Conservation (phyloP, 1,140 invertebrate genomes). For the Euschistus heros region DNA sequence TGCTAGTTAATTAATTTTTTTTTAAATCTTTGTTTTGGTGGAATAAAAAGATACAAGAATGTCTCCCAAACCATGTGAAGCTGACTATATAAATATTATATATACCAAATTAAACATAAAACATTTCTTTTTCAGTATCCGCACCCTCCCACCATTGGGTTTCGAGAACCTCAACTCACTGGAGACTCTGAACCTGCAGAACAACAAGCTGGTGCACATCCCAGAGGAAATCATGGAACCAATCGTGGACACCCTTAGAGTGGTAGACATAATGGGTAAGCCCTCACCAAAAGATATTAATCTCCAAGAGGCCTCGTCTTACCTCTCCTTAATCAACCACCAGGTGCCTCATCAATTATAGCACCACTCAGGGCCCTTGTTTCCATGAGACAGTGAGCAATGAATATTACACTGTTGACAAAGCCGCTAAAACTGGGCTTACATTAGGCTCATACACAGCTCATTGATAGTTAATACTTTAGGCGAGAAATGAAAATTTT, state of each 20-base stretch:
- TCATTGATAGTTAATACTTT: neutral
- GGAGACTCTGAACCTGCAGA: constrained; percentile 75
- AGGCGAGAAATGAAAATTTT: too few relatives aligned
- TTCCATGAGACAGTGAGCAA: too few relatives aligned
- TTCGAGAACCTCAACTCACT: constrained; percentile 81
- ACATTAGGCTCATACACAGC: too few relatives aligned
- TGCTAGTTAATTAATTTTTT: too few relatives aligned
- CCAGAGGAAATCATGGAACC: constrained; percentile 80
- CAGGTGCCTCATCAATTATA: neutral
- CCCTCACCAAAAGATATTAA: constrained; percentile 14
- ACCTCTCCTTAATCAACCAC: too few relatives aligned
- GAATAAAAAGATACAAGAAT: neutral
- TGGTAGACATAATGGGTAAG: constrained; percentile 79
- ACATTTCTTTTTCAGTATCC: constrained; percentile 50
- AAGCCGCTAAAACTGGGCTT: too few relatives aligned
- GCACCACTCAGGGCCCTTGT: neutral
- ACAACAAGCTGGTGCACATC: constrained; percentile 71
- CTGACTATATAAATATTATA: neutral
- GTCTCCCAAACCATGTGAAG: neutral
- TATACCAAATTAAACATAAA: neutral
- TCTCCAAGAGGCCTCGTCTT: too few relatives aligned
- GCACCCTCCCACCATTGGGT: constrained; percentile 58
- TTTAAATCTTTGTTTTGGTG: neutral
- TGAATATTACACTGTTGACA: too few relatives aligned
- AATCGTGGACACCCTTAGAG: constrained; percentile 69